Evolutionary conservation across 2,113 vertebrate species (phyloP).

Genomic region (Psophia crepitans): DNA sequence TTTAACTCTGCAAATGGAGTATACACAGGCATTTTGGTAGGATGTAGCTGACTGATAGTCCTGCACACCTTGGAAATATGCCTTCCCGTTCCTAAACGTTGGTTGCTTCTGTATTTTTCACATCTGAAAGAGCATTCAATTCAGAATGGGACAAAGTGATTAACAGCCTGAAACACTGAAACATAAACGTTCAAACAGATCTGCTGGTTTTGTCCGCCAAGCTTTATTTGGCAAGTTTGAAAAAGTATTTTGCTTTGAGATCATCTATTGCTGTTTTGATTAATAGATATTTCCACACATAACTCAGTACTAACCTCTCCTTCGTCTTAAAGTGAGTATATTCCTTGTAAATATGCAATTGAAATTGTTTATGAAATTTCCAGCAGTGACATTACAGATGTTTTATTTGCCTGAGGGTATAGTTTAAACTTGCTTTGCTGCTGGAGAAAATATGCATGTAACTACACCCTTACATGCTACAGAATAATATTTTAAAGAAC

Average conservation of each 20-base stretch:
- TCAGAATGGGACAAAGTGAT: neutral
- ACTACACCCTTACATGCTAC: neutral
- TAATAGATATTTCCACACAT: neutral
- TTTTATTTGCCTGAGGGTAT: neutral
- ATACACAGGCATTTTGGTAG: neutral
- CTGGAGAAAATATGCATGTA: neutral
- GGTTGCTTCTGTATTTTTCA: neutral
- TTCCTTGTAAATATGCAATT: neutral
- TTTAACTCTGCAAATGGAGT: neutral
- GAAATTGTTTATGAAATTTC: neutral
- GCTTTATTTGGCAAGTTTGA: neutral
- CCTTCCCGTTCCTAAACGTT: neutral
- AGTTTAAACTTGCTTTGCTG: neutral
- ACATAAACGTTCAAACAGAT: neutral
- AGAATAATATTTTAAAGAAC: neutral
- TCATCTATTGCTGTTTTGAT: neutral
- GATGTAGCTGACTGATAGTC: neutral
- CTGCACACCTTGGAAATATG: neutral
- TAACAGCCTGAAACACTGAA: neutral
- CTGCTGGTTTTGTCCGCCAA: neutral
- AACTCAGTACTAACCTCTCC: neutral
- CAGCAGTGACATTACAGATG: neutral
- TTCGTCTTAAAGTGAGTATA: neutral
- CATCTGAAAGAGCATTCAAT: neutral
- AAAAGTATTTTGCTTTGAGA: slow-evolving; percentile 4